Evolutionary conservation across 2,113 vertebrate species (phyloP).

Genomic region (Trogon surrucura): DNA sequence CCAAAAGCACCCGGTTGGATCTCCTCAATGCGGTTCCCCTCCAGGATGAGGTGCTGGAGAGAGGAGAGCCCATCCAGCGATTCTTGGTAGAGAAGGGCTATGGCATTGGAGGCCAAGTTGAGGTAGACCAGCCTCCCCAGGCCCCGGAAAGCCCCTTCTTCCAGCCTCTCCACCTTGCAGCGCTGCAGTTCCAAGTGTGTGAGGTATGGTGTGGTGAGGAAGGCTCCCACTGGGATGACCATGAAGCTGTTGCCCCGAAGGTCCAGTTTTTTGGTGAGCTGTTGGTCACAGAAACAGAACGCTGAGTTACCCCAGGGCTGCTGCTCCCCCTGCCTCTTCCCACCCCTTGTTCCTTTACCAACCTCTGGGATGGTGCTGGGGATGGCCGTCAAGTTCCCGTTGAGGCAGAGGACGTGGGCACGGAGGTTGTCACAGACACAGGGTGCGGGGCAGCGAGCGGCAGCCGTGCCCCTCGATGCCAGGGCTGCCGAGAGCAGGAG

Average conservation of each 20-base stretch:
- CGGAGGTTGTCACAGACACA: constrained; percentile 89
- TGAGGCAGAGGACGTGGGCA: constrained; percentile 80
- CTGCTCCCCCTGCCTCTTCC: background rate
- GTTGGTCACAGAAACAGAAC: background rate
- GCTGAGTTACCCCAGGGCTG: background rate
- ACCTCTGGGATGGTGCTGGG: constrained; percentile 87
- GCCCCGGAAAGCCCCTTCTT: constrained; percentile 90
- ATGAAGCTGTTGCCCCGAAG: constrained; percentile 83
- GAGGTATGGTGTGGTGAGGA: constrained; percentile 84
- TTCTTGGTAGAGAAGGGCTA: constrained; percentile 89
- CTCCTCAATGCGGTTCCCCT: constrained; percentile 88
- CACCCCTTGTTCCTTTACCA: background rate
- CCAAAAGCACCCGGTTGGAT: constrained; percentile 90
- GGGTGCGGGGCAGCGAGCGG: constrained; percentile 79
- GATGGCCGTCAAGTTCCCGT: constrained; percentile 83
- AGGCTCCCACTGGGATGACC: constrained; percentile 76
- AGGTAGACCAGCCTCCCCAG: constrained; percentile 89
- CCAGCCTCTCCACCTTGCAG: constrained; percentile 84
- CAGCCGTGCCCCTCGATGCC: rapidly evolving
- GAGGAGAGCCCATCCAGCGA: constrained; percentile 89
- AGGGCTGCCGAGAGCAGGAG: background rate
- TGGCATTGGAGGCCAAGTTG: constrained; percentile 87
- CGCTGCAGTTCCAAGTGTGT: constrained; percentile 87
- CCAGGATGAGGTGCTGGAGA: constrained; percentile 85
- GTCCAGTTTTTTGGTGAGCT: constrained; percentile 90